Evolutionary conservation across 2,888 invertebrate genomes (phyloP), one percentile per base, ranked within the genome.

Genomic region (Folsomia candida): DNA sequence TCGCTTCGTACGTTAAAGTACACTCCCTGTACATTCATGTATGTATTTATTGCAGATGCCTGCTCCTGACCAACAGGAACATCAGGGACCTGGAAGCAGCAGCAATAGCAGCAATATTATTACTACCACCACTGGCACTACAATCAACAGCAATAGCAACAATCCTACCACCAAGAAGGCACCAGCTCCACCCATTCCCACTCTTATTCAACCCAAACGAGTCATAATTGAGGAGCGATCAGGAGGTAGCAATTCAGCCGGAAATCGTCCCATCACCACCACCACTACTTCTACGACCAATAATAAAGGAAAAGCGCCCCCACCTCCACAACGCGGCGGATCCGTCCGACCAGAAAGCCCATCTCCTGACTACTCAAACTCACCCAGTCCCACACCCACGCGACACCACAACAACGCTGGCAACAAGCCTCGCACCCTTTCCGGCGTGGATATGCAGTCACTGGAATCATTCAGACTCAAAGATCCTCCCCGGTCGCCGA

Each of bases 391-490:
- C 14, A 71, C 70, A n/a, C 75, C 75, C 0, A 57, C 72, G 24
- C 63, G 71, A 1, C 47, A 27, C 3, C 29, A 11, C 29, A 27
- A 25, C 3, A 63, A 73, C 20, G 14, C 6, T 4, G 37, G 37
- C 4, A 28, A 71, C n/a, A 62, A 63, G 29, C 66, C 62, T n/a
- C 66, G 59, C 47, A n/a, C n/a, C n/a, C 67, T 69, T 54, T 64
- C 70, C 73, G 86, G 87, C 47, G 91, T 89, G 14, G 91, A 91
- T 83, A 87, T 91, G 85, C 89, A 90, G 81, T 90, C 90, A 25
- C 84, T 91, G 78, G 91, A 91, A 82, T 91, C 91, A 3, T 90
- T 89, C 83, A 89, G 88, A 81, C 82, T 91, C 77, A 89, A 88
- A 76, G 88, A 89, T 81, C 88, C 89, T 26, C 84, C 86, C 2